Evolutionary conservation across 2,888 invertebrate species (phyloP), one percentile per base, ranked within the genome.

Genomic region (Tupiocoris notatus): DNA sequence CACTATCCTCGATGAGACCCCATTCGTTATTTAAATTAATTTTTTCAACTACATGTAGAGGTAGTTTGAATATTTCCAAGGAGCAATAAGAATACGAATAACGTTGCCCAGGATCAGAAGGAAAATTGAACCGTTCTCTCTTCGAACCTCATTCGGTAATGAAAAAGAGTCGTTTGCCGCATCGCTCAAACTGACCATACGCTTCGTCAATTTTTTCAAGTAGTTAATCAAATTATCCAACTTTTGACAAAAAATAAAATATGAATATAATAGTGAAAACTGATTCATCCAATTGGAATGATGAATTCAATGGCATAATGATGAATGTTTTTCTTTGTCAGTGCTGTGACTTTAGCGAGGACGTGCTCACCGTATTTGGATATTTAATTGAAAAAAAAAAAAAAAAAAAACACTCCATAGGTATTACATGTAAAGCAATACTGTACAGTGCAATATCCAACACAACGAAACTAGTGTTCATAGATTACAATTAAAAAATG

Each of bases 391-490:
- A n/a, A 39, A 39, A 39, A 39, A 7, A 12, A 39, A 39, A 39
- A 39, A 39, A 39, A 7, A 39, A 39, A 73, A 63, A 57, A 73
- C 73, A 63, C 73, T 73, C 62, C 54, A 61, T 63, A 39, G 39
- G 39, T 39, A 63, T 63, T 73, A 73, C 73, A 73, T 56, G 56
- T 62, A 77, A 78, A 78, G 78, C 78, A 18, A 77, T 74, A 74
- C 62, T 77, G 76, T 78, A 78, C 78, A 78, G 70, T 61, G 71
- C 71, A 66, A 76, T 78, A 58, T 64, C 76, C 74, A 70, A 78
- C 78, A 78, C 78, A 77, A 64, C 66, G 9, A 73, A 61, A 73
- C 57, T 73, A 63, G 39, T 39, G 39, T 63, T 63, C 25, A 24
- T 73, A 39, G 12, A 39, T 25, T 58, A 22, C 64, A 63, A 7